Percentiles rank a stretch among this genome's conserved stretches.
Conservation (phyloP, 2,797 vertebrate species). For the Anolis apletophallus region DNA sequence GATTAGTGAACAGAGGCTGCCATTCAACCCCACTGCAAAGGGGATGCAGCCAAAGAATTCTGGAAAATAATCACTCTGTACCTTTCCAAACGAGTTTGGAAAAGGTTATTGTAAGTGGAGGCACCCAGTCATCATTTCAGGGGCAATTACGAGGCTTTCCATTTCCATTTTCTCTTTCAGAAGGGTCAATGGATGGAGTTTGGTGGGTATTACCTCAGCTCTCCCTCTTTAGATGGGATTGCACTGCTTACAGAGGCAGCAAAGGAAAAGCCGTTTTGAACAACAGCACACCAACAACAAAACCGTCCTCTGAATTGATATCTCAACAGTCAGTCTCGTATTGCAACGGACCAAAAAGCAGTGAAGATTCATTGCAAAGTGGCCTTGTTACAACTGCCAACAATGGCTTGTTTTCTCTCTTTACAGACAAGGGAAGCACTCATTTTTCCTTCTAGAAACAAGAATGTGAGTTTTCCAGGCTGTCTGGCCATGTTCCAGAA, state of each 20-base stretch:
- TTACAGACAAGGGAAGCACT: too few species aligned
- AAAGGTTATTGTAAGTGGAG: background rate
- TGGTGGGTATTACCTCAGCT: background rate
- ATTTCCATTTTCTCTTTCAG: background rate
- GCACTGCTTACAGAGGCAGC: background rate
- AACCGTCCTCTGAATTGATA: background rate
- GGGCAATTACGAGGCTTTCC: background rate
- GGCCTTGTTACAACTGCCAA: too few species aligned
- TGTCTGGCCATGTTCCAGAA: too few species aligned
- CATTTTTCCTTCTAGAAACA: background rate
- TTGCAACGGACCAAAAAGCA: background rate
- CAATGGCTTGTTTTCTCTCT: too few species aligned
- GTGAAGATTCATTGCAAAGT: background rate
- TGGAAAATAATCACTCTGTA: background rate
- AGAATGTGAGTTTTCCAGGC: too few species aligned
- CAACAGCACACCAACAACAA: background rate
- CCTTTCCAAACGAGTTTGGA: background rate
- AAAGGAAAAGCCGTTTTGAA: background rate
- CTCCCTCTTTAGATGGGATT: background rate
- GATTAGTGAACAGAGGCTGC: constrained; percentile 9
- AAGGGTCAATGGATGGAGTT: background rate
- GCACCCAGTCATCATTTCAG: background rate
- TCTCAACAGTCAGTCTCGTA: background rate
- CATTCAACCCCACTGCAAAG: background rate
- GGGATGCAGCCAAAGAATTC: background rate